Percentiles rank a stretch among this genome's conserved stretches.
These are phyloP conservation scores for Scartelaos histophorus DNA, from an alignment of 2,113 vertebrate genomes.

Conservation along the genomic window DNA sequence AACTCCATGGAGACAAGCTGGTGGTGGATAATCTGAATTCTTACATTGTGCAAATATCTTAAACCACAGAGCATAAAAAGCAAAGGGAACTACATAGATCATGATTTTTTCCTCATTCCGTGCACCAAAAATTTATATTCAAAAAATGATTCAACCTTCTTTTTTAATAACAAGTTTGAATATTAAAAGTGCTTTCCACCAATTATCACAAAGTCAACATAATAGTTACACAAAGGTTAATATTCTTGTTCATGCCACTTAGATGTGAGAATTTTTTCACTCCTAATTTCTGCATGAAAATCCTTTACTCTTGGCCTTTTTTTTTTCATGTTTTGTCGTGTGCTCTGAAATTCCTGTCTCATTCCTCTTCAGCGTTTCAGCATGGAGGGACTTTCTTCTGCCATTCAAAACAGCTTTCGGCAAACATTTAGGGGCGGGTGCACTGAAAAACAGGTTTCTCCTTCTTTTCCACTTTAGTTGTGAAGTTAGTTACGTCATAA, in stretches of 20 bases:
- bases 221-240: neutral
- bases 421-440: constrained; percentile 93
- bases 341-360: constrained; percentile 52
- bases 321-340: constrained; percentile 18
- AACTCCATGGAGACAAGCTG: neutral
- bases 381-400: constrained; percentile 96
- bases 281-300: neutral
- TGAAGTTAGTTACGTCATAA: neutral
- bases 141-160: too few species aligned
- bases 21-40: neutral
- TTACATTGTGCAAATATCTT: too few species aligned
- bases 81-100: neutral
- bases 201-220: neutral
- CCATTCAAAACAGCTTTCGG: constrained; percentile 97
- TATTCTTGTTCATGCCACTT: neutral
- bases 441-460: constrained; percentile 94
- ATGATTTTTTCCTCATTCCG: neutral
- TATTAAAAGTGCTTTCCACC: too few species aligned
- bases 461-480: constrained; percentile 25
- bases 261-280: neutral
- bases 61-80: neutral
- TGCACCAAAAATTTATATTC: neutral
- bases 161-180: too few species aligned
- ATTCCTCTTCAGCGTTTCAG: constrained; percentile 88
- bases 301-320: neutral